Conservation (phyloP, 2,113 vertebrate genomes). For the Sciurus niger region DNA sequence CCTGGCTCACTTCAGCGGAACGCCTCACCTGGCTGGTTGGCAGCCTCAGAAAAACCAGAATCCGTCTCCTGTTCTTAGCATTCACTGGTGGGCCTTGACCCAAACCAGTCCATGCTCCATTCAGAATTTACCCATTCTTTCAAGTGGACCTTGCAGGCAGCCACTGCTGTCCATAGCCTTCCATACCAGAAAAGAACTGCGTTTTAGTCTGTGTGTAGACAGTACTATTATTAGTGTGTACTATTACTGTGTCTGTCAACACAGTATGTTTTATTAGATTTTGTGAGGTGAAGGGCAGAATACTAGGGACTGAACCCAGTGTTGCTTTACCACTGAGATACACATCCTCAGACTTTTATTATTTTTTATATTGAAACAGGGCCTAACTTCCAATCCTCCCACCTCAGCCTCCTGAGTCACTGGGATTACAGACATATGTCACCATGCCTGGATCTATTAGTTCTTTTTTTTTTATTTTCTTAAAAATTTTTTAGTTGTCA, state of each 20-base stretch:
- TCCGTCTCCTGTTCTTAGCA: neutral
- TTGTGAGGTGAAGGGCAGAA: neutral
- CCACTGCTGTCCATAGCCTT: neutral
- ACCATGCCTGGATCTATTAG: neutral
- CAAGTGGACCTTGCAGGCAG: too few relatives aligned
- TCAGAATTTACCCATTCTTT: neutral
- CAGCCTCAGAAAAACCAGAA: neutral
- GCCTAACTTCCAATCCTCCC: neutral
- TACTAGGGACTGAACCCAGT: neutral
- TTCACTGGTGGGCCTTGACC: neutral
- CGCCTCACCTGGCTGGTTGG: neutral
- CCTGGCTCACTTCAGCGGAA: neutral
- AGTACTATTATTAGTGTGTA: neutral
- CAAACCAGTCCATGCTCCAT: neutral
- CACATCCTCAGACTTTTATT: neutral
- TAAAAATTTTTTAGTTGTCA: too few relatives aligned
- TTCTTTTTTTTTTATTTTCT: too few relatives aligned
- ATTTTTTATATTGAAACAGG: neutral
- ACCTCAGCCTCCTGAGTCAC: neutral
- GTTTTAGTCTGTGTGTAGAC: neutral
- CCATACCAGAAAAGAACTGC: neutral
- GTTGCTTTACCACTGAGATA: neutral
- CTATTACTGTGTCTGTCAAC: slow-evolving; percentile 30
- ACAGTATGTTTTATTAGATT: slow-evolving; percentile 15
- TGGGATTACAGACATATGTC: neutral